Conservation (phyloP, 2,797 vertebrate species). For the Smutsia temminckii region DNA sequence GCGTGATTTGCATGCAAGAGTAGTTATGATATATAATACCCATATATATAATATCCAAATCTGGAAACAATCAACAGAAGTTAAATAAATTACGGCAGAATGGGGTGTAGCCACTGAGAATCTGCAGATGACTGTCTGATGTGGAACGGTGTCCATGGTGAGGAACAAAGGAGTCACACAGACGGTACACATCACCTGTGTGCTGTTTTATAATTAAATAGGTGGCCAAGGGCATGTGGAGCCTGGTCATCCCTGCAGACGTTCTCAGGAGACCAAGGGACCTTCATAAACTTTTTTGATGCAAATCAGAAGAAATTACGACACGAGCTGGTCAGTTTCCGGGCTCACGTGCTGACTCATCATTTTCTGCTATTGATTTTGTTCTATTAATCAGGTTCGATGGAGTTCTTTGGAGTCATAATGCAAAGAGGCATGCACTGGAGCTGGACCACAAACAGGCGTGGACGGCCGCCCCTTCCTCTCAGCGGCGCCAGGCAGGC, state of each 20-base stretch:
- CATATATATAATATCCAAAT: fast-evolving
- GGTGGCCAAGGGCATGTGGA: fast-evolving
- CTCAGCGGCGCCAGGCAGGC: constrained; percentile 38
- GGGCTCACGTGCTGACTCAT: constrained; percentile 10
- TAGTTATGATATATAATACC: fast-evolving
- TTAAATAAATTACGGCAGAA: fast-evolving
- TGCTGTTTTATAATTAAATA: fast-evolving
- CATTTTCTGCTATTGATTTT: constrained; percentile 38
- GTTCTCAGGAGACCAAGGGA: background rate
- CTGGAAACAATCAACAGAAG: fast-evolving
- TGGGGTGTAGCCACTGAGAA: fast-evolving
- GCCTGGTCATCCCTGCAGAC: background rate
- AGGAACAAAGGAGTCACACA: fast-evolving
- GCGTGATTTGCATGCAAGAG: no score
- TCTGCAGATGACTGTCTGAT: fast-evolving
- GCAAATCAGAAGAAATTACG: constrained; percentile 48
- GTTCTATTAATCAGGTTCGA: constrained; percentile 50
- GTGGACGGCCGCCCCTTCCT: constrained; percentile 20
- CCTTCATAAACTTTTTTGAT: background rate
- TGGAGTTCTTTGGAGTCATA: constrained; percentile 61
- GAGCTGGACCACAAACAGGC: constrained; percentile 50
- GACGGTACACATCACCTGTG: fast-evolving
- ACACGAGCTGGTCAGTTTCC: constrained; percentile 53
- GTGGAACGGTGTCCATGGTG: fast-evolving
- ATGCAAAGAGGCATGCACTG: constrained; percentile 17